phyloP scores from a whole-genome alignment of 2,113 vertebrate species.

The Jacana jacana region DNA sequence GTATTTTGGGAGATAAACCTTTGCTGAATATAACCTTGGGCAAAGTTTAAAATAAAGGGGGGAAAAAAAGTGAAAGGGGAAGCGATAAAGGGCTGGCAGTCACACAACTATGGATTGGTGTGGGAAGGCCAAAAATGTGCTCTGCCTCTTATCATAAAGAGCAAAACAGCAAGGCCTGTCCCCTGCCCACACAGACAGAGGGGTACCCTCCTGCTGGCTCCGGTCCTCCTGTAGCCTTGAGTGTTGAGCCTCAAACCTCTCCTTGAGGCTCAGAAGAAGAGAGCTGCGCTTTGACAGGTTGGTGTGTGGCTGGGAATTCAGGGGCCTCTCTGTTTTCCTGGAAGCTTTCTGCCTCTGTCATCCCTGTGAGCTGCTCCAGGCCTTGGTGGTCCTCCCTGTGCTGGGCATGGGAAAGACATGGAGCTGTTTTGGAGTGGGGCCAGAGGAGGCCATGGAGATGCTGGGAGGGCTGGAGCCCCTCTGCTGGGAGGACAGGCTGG shows the following conservation, averaged over 20 bases:
- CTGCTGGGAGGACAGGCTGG: too few relatives aligned
- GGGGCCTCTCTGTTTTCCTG: neutral
- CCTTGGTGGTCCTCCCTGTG: too few relatives aligned
- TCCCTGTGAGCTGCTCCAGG: neutral
- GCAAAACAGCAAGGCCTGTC: neutral
- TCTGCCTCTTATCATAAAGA: neutral
- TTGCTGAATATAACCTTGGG: neutral
- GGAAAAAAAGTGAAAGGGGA: neutral
- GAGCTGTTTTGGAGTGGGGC: too few relatives aligned
- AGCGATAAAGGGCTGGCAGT: neutral
- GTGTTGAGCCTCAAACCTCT: neutral
- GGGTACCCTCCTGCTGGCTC: neutral
- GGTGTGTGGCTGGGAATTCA: neutral
- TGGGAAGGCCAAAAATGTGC: neutral
- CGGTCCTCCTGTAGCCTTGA: neutral
- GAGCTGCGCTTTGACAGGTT: fast-evolving
- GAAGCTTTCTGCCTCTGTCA: neutral
- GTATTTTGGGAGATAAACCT: neutral
- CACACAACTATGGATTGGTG: neutral
- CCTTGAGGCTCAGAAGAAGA: neutral
- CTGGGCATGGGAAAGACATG: neutral
- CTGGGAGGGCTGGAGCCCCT: too few relatives aligned
- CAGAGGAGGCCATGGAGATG: too few relatives aligned
- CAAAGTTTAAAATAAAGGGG: neutral
- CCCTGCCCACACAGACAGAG: neutral